Base-by-base conservation (phyloP, 2,797 vertebrate species). In the Poecilia gillii region DNA sequence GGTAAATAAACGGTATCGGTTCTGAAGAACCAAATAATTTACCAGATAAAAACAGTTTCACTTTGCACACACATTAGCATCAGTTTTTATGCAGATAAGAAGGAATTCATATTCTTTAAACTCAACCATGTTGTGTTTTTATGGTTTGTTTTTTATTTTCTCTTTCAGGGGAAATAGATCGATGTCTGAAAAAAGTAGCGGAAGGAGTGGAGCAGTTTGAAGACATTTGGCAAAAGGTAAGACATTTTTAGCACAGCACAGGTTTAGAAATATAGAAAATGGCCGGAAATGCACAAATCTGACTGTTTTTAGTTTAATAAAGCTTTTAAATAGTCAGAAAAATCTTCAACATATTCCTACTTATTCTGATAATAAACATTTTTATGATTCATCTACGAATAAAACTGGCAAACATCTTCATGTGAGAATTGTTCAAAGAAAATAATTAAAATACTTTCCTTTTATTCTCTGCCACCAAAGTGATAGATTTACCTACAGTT, bases 161-260 rank as follows among this genome's bases (percentile, higher is more conserved):
- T 82, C 41, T n/a, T 80, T 0, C 89, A 96, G 97, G 96, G 91
- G 97, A 98, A 96, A 97, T 97, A 95, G 97, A 98, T 92, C 96
- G 97, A 95, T 98, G 97, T 96, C 95, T 97, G 94, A 97, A 98
- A 96, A 98, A 98, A 95, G 97, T 98, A 90, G 95, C 96, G 49
- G 97, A 97, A 81, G 97, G 97, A 0, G 97, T 98, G n/a, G 97
- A 98, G 84, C 97, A 97, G 88, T 98, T 98, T 89, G 97, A 98
- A 94, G 97, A 98, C 84, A 97, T 98, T 77, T 98, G 97, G 97
- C 97, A 97, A 90, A 98, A 98, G 96, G 97, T 97, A 85, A 90
- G 1, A 7, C 12, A 46, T 51, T 33, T 7, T n/a, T 8, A 1
- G 0, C 12, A 59, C 12, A 23, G 14, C 31, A 55, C n/a, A n/a